A percentile compares a stretch with the other conserved stretches of the same genome.
Evolutionary conservation across 2,888 invertebrate species (phyloP).

Genomic region (Brenthis ino): DNA sequence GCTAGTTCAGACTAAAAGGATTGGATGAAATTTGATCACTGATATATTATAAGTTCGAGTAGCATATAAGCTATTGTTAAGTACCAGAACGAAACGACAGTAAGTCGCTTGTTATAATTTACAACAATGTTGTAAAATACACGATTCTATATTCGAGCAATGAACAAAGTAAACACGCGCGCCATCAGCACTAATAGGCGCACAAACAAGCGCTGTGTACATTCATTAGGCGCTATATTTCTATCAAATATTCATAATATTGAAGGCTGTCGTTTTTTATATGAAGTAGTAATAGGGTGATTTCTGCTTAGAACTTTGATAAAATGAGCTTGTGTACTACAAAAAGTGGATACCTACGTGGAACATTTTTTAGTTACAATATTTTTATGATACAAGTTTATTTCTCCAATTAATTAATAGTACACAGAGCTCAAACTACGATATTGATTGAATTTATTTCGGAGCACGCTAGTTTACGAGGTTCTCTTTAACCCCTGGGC

Average conservation of each 20-base stretch:
- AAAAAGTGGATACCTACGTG: too few relatives aligned
- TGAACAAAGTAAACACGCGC: conserved; percentile 1
- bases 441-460: neutral
- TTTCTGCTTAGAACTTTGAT: too few relatives aligned
- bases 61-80: too few relatives aligned
- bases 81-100: too few relatives aligned
- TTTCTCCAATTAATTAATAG: neutral
- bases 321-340: too few relatives aligned
- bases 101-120: neutral
- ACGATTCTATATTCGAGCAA: neutral
- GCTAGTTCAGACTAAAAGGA: too few relatives aligned
- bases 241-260: neutral
- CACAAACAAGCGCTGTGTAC: neutral
- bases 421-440: neutral
- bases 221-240: neutral
- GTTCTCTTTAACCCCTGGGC: neutral
- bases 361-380: too few relatives aligned
- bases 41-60: too few relatives aligned
- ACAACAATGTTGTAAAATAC: neutral
- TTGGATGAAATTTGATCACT: too few relatives aligned
- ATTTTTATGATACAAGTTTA: too few relatives aligned
- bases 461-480: neutral
- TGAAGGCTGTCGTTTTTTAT: neutral
- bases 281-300: too few relatives aligned
- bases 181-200: neutral